Conservation (phyloP, 2,797 vertebrate species). For the Rhinoraja longicauda region DNA sequence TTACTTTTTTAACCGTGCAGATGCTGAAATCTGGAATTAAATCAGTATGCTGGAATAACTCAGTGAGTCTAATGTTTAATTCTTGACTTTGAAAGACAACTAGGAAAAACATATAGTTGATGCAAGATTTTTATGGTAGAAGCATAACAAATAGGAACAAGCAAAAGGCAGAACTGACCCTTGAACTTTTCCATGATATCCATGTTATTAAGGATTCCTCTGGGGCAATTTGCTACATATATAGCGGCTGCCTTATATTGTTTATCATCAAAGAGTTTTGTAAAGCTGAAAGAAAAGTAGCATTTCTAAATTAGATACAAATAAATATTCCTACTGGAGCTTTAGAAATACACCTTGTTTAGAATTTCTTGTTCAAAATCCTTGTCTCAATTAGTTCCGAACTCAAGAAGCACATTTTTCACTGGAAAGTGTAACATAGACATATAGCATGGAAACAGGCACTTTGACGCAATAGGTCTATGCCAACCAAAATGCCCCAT, state of each 20-base stretch:
- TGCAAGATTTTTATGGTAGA: slow-evolving; percentile 45
- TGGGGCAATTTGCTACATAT: slow-evolving; percentile 59
- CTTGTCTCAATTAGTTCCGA: background rate
- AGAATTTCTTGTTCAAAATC: background rate
- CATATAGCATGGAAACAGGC: no score
- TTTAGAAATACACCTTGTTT: background rate
- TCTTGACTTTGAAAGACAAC: background rate
- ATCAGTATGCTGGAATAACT: no score
- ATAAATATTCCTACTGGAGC: background rate
- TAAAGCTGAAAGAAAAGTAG: slow-evolving; percentile 54
- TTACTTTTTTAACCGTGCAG: no score
- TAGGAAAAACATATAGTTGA: background rate
- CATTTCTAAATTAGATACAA: background rate
- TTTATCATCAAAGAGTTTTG: slow-evolving; percentile 57
- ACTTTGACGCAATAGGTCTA: no score
- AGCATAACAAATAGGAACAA: slow-evolving; percentile 41
- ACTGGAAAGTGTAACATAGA: no score
- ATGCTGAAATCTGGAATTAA: no score
- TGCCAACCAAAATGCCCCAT: no score
- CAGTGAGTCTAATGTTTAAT: background rate
- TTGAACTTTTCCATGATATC: slow-evolving; percentile 60
- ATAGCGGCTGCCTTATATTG: slow-evolving; percentile 61
- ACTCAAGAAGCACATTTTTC: background rate
- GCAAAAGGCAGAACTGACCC: slow-evolving; percentile 47
- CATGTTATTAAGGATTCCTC: slow-evolving; percentile 60